A percentile compares a stretch with the other conserved stretches of the same genome.
Evolutionary conservation across 2,888 invertebrate species (phyloP).

Genomic region (Lacanobia wlatinum): DNA sequence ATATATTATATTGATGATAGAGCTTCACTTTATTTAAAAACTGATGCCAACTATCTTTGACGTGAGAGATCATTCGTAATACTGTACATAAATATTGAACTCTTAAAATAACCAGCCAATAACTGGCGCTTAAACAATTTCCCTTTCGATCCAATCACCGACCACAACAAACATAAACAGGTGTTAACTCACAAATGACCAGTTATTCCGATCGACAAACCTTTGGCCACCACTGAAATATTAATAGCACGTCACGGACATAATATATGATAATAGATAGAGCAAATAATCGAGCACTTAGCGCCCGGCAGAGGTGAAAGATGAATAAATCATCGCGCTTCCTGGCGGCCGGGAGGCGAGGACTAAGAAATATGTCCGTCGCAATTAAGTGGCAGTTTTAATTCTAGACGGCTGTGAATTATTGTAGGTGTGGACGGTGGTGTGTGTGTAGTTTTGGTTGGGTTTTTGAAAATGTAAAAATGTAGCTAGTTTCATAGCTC

Average conservation of each 20-base stretch:
- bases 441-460: neutral
- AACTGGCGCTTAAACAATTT: neutral
- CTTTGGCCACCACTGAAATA: constrained; percentile 59
- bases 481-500: too few relatives aligned
- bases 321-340: constrained; percentile 64
- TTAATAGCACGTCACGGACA: constrained; percentile 60
- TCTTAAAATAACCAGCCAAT: neutral
- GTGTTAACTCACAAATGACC: constrained; percentile 33
- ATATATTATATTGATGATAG: too few relatives aligned
- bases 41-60: too few relatives aligned
- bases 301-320: constrained; percentile 63
- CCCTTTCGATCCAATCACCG: neutral
- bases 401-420: constrained; percentile 49
- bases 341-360: constrained; percentile 51
- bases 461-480: neutral
- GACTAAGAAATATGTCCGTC: constrained; percentile 57
- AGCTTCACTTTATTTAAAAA: too few relatives aligned
- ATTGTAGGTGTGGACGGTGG: constrained; percentile 8
- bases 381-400: constrained; percentile 63
- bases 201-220: constrained; percentile 53
- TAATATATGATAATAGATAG: constrained; percentile 68
- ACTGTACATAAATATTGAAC: too few relatives aligned
- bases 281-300: constrained; percentile 64
- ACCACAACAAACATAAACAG: constrained; percentile 28
- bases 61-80: too few relatives aligned